A percentile compares a stretch with the other conserved stretches of the same genome.
Evolutionary conservation across 2,113 vertebrate species (phyloP).

Genomic region (Mormoops blainvillei): DNA sequence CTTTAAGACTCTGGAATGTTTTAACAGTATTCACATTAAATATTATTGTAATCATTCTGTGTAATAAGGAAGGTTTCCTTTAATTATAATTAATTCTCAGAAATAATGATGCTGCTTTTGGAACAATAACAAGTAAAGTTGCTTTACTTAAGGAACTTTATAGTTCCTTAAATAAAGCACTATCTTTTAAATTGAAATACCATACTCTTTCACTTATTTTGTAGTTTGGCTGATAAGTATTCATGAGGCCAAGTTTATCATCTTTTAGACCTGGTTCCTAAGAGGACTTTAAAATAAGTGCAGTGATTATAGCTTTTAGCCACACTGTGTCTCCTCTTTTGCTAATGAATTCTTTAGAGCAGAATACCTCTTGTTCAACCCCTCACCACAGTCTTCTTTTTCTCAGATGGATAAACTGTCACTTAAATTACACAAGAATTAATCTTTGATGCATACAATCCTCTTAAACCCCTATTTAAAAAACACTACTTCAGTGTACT

Average conservation of each 20-base stretch:
- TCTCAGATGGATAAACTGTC: constrained; percentile 36
- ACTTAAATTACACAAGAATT: constrained; percentile 34
- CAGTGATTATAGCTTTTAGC: constrained; percentile 15
- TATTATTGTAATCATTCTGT: background rate
- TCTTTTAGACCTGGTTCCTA: constrained; percentile 26
- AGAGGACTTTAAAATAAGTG: constrained; percentile 35
- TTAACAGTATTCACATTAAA: background rate
- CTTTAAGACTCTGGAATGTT: background rate
- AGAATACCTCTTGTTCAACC: background rate
- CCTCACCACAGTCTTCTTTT: background rate
- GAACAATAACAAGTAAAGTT: background rate
- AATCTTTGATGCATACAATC: background rate
- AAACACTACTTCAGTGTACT: background rate
- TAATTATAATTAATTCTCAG: constrained; percentile 10
- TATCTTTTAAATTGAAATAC: background rate
- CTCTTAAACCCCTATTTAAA: constrained; percentile 1
- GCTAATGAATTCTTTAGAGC: constrained; percentile 27
- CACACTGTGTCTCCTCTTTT: background rate
- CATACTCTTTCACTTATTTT: background rate
- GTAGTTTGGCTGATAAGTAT: constrained; percentile 14
- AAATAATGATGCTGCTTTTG: background rate
- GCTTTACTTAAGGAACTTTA: too few species aligned
- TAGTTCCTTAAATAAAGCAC: background rate
- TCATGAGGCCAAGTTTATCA: background rate
- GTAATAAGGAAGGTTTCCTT: background rate